A percentile compares a stretch with the other conserved stretches of the same genome.
Evolutionary conservation across 2,888 invertebrate species (phyloP).

Genomic region (Anorthoa munda): DNA sequence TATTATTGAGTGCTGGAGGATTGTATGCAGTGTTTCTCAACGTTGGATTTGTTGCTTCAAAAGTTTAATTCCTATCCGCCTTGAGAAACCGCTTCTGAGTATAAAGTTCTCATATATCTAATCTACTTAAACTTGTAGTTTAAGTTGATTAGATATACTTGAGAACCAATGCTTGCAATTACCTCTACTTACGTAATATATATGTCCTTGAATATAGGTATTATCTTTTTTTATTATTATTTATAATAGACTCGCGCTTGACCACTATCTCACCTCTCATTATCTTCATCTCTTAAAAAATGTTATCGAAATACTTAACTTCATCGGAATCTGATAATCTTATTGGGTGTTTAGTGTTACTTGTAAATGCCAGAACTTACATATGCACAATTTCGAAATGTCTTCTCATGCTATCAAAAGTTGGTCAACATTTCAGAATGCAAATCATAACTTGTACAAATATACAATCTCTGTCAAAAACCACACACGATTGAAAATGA

Average conservation of each 20-base stretch:
- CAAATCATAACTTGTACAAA: too few relatives aligned
- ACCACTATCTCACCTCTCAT: too few relatives aligned
- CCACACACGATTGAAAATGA: not conserved
- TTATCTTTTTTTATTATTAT: too few relatives aligned
- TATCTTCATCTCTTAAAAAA: conserved; percentile 50
- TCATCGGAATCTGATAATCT: conserved; percentile 17
- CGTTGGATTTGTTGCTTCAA: conserved; percentile 5
- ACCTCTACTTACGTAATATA: conserved; percentile 23
- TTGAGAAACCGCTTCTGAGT: not conserved
- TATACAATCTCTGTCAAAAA: not conserved
- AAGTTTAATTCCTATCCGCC: not conserved
- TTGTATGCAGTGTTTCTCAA: conserved; percentile 46
- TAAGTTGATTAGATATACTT: not conserved
- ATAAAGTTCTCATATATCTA: not conserved
- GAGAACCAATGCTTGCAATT: conserved; percentile 13
- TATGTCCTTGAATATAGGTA: not conserved
- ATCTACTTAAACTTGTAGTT: too few relatives aligned
- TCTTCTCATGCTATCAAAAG: not conserved
- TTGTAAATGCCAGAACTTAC: not conserved
- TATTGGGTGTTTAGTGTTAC: not conserved
- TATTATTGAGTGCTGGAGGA: conserved; percentile 36
- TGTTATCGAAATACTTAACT: conserved; percentile 28
- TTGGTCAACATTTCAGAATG: not conserved
- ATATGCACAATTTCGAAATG: not conserved
- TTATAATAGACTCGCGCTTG: too few relatives aligned